Base-by-base conservation (phyloP, 2,888 invertebrate species). In the Ornithoptera priamus region DNA sequence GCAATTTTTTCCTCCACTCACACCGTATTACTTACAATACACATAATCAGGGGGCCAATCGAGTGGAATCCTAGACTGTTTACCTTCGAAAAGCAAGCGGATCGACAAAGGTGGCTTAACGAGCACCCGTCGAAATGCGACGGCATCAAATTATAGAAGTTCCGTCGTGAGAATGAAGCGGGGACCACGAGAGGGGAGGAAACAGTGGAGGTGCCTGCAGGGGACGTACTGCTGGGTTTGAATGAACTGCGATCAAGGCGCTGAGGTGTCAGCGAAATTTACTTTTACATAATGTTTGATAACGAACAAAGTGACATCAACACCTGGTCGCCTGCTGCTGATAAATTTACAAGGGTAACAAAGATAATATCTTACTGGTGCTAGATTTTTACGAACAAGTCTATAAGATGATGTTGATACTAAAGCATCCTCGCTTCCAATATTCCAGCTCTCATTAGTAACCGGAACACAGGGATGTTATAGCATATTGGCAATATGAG, bases 101-200 rank as follows among this genome's bases (percentile, higher is more conserved):
- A 75, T 74, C 78, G 78, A 86, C 85, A 87, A 87, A 86, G 85
- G 85, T 85, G 81, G 75, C 84, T 80, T 86, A 87, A 86, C 83
- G 86, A 85, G 82, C 75, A 74, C 81, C 78, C 79, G 74, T 77
- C 73, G 80, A 78, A 79, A 77, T 75, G 56, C 70, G 70, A 65
- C 68, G 72, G 75, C 77, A 78, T 81, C 81, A 80, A 72, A 75
- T 76, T 75, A 74, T 74, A 76, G 74, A 75, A 74, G 74, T 74
- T 75, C 72, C 70, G 66, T 72, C 69, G 72, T 72, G 73, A 74
- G 71, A 72, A 73, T 72, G 70, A 71, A 72, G 67, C 56, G 65
- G 46, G 56, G 46, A 20, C 50, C 59, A 66, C 58, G 18, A 59
- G 57, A 59, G 61, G 62, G 62, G 63, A 63, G 62, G 65, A 30